Base-by-base conservation (phyloP, 2,888 invertebrate species). In the Himalopsyche tibetana region DNA sequence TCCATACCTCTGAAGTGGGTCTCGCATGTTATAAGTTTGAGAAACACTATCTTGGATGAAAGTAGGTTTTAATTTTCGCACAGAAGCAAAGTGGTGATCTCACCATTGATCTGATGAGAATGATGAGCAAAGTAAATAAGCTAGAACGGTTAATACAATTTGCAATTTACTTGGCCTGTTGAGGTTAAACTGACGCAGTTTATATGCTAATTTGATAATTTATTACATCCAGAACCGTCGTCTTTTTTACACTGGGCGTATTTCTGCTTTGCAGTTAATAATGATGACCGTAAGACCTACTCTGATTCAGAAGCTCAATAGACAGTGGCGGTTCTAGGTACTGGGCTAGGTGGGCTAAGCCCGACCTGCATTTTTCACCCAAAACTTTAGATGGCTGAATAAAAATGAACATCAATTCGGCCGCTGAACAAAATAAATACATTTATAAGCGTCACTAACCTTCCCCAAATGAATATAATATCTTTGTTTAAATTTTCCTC, bases 141-240 rank as follows among this genome's bases (percentile, higher is more conserved):
- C 28, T 63, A 63, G 11, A 63, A 63, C 63, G 63, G 63, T 28
- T n/a, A 19, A 63, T 51, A 63, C 19, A 63, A 28, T 63, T 63
- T 19, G 28, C 28, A 63, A 28, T 63, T 63, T 63, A 11, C 28
- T n/a, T 63, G 19, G 63, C 63, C 63, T 63, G 19, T 19, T 63
- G 19, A 63, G 8, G 19, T 63, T 63, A 15, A 63, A 63, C 63
- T 63, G 19, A 15, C 28, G 28, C 8, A 63, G 15, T 63, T 63
- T 63, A 63, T 63, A 63, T 63, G 63, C 63, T 63, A 63, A 63
- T 56, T 56, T n/a, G 1, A 17, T 56, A 56, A 56, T 63, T 63
- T 63, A 63, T 63, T n/a, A 9, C 63, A 63, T 63, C 9, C 63
- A 63, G 8, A 5, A 56, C 0, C 19, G 8, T 63, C 63, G 19